Percentiles rank a stretch among this genome's conserved stretches.
Evolutionary conservation across 2,888 invertebrate species (phyloP).

Genomic region (Arge pagana): DNA sequence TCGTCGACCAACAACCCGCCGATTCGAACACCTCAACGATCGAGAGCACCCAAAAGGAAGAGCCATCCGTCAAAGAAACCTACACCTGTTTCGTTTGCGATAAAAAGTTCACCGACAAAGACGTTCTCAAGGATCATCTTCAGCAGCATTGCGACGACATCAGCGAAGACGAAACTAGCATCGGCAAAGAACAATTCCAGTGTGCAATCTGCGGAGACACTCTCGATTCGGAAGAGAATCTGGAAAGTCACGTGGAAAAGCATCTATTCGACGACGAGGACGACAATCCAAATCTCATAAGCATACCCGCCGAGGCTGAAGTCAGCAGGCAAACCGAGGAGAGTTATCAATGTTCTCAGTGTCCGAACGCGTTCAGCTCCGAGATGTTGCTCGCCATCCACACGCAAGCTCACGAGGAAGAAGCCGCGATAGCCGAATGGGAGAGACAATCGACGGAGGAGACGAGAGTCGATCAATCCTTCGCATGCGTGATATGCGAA

Average conservation of each 20-base stretch:
- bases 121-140: constrained; percentile 51
- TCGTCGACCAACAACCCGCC: background rate
- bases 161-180: constrained; percentile 40
- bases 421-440: constrained; percentile 49
- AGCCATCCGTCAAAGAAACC: constrained; percentile 1
- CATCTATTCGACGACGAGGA: constrained; percentile 52
- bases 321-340: constrained; percentile 7
- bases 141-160: constrained; percentile 53
- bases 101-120: constrained; percentile 50
- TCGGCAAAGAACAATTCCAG: constrained; percentile 44
- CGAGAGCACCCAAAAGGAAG: background rate
- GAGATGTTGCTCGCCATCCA: constrained; percentile 50
- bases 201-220: constrained; percentile 52
- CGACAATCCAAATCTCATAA: constrained; percentile 50
- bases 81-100: constrained; percentile 54
- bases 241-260: constrained; percentile 49
- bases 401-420: constrained; percentile 50
- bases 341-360: constrained; percentile 44
- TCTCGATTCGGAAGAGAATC: constrained; percentile 45
- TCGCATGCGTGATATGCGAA: constrained; percentile 49
- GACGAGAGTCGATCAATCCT: constrained; percentile 34
- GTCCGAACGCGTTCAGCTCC: constrained; percentile 43
- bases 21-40: constrained; percentile 1
- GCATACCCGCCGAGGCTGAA: constrained; percentile 35
- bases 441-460: constrained; percentile 38